These are phyloP conservation scores for Irena cyanogastra DNA, from an alignment of 2,113 vertebrate genomes.

Conservation along the genomic window DNA sequence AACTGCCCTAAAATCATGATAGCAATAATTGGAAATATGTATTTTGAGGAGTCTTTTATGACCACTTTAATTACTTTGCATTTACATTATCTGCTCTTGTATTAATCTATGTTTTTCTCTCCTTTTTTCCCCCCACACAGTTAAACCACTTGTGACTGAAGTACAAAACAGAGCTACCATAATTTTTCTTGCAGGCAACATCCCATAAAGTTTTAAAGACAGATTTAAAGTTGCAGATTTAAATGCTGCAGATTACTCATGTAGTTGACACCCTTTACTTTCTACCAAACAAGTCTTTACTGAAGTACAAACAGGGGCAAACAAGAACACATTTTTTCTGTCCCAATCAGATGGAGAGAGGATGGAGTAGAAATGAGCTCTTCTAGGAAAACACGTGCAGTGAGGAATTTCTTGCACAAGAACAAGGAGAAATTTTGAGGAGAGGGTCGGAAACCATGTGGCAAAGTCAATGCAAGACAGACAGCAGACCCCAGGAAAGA, in stretches of 20 bases:
- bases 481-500: not conserved
- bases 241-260: not conserved
- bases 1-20: not conserved
- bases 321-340: not conserved
- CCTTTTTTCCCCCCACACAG: not conserved
- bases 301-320: not conserved
- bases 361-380: not conserved
- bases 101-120: not conserved
- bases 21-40: not conserved
- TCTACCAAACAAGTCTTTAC: not conserved
- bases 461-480: not conserved
- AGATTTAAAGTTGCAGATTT: constrained; percentile 15
- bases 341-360: not conserved
- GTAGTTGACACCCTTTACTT: constrained; percentile 2
- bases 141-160: not conserved
- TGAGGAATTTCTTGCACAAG: not conserved
- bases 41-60: not conserved
- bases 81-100: not conserved
- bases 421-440: not conserved
- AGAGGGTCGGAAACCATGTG: not conserved
- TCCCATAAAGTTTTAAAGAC: constrained; percentile 13
- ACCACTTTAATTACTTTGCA: not conserved
- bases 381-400: not conserved
- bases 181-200: constrained; percentile 4
- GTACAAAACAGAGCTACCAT: not conserved